These are phyloP conservation scores for Ceyx cyanopectus DNA, from an alignment of 2,113 vertebrate genomes.

Conservation along the genomic window DNA sequence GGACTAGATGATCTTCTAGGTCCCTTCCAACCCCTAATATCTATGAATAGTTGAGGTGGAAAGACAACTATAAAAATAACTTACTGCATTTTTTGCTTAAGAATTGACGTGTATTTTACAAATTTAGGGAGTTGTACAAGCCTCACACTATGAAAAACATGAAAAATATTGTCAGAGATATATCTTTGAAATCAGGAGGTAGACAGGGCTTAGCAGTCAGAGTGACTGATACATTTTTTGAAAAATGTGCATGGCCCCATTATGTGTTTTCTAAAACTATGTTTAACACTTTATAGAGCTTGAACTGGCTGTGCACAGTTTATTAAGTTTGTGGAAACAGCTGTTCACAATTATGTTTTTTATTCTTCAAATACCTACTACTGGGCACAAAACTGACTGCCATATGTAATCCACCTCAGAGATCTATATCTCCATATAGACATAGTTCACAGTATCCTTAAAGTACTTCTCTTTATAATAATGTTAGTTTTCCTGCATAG, in stretches of 20 bases:
- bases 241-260: constrained; percentile 20
- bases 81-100: background rate
- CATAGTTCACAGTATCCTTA: constrained; percentile 1
- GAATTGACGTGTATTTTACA: background rate
- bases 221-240: background rate
- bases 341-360: constrained; percentile 61
- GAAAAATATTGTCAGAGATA: background rate
- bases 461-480: constrained; percentile 1
- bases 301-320: constrained; percentile 48
- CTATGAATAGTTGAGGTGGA: background rate
- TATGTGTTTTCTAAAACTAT: constrained; percentile 36
- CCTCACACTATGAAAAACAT: background rate
- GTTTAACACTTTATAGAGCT: constrained; percentile 60
- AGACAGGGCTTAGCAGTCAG: background rate
- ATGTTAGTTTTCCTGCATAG: constrained; percentile 30
- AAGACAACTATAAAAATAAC: background rate
- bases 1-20: no score
- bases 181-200: background rate
- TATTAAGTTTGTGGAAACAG: constrained; percentile 67
- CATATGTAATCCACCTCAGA: constrained; percentile 38
- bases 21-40: no score
- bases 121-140: background rate
- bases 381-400: constrained; percentile 37
- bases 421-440: constrained; percentile 42
- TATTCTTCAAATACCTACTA: constrained; percentile 66